Conservation (phyloP, 2,113 vertebrate species). For the Actinemys pallida region DNA sequence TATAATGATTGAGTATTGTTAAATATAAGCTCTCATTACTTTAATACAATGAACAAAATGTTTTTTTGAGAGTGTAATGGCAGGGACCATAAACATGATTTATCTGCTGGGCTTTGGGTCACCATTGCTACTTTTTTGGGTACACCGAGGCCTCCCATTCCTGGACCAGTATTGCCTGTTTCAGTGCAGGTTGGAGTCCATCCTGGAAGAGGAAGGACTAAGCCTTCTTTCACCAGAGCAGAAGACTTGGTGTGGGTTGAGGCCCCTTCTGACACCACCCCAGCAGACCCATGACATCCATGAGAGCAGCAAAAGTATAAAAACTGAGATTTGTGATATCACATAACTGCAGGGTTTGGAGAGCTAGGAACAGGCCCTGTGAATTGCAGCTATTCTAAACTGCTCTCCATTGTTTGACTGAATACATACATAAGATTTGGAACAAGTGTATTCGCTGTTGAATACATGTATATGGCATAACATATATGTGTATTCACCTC, state of each 20-base stretch:
- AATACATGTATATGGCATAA: neutral
- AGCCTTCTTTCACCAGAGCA: neutral
- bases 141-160: neutral
- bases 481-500: neutral
- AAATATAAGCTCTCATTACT: neutral
- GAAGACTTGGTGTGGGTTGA: too few relatives aligned
- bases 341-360: neutral
- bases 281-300: neutral
- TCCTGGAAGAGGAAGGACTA: neutral
- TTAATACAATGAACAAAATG: neutral
- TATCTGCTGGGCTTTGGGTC: fast-evolving
- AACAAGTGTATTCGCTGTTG: neutral
- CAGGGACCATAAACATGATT: neutral
- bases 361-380: neutral
- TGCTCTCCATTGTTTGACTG: neutral
- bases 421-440: neutral
- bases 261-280: neutral
- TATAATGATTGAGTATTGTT: neutral
- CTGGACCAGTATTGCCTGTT: neutral
- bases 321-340: neutral
- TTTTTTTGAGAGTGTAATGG: neutral
- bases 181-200: neutral
- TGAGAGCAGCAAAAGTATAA: neutral
- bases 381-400: neutral
- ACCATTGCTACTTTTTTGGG: neutral